Evolutionary conservation across 2,797 vertebrate genomes (phyloP).

Genomic region (Perdix hodgsoniae): DNA sequence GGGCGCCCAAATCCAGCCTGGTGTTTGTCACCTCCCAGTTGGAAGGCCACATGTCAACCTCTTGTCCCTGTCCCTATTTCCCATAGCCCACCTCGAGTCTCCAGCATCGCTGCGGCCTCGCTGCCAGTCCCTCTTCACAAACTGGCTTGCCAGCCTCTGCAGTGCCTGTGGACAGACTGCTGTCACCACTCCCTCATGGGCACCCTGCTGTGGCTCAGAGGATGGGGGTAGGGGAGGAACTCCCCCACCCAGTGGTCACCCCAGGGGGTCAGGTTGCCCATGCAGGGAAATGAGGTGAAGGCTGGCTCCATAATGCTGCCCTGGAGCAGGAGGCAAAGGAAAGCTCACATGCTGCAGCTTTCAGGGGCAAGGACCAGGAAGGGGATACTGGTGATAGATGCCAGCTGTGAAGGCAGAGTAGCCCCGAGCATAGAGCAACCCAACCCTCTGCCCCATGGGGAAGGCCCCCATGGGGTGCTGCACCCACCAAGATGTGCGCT

Average conservation of each 20-base stretch:
- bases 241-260: background rate
- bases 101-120: conserved; percentile 80
- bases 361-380: background rate
- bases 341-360: accelerated
- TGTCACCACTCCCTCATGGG: accelerated
- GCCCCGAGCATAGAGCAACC: background rate
- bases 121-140: conserved; percentile 89
- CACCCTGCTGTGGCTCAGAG: background rate
- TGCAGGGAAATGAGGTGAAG: background rate
- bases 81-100: conserved; percentile 65
- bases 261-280: no score
- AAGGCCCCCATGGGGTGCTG: accelerated
- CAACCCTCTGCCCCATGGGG: background rate
- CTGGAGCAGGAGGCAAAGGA: background rate
- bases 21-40: background rate
- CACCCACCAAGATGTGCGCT: background rate
- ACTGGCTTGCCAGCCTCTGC: conserved; percentile 88
- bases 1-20: background rate
- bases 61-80: background rate
- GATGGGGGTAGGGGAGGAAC: accelerated
- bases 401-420: background rate
- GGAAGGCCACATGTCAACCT: accelerated
- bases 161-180: conserved; percentile 82
- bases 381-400: background rate
- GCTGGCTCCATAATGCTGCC: background rate